Base-by-base conservation (phyloP, 2,888 invertebrate genomes). In the Teinopalpus imperialis region DNA sequence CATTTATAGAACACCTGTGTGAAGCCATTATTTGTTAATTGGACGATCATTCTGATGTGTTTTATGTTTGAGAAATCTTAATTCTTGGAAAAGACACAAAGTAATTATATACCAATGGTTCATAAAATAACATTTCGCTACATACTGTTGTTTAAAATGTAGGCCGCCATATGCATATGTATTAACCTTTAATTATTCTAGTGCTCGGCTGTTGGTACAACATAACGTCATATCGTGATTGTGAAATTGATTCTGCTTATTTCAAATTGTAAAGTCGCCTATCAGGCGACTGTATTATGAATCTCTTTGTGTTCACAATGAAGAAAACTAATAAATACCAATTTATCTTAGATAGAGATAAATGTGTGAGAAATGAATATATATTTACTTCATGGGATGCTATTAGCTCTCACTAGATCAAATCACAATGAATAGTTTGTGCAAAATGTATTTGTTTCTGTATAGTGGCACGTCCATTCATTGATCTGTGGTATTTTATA, bases 381-480 rank as follows among this genome's bases (percentile, higher is more conserved):
- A 52, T 42, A 59, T 56, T 51, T 50, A 57, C 57, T 58, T 57
- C 54, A 58, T 21, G 37, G 58, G 53, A 54, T 59, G 52, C 42
- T 44, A 53, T 52, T 55, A 58, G 81, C 87, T 87, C 86, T 87
- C 86, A 80, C 86, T 79, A 69, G 63, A 70, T 71, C 66, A 63
- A 62, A 63, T 61, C 61, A 58, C 57, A 59, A 61, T 68, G 67
- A 55, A 54, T 76, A 70, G 67, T 74, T 76, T 53, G 78, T 23
- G 8, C 14, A 6, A 4, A 30, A 14, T n/a, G 13, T 23, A 74
- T 72, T 69, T 63, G 71, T 68, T 75, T 73, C 68, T 70, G 64
- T 67, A 74, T 71, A 58, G 75, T 76, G n/a, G n/a, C 79, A 75
- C 79, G 76, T 56, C 60, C 57, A 48, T 50, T 50, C 57, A 52